Base-by-base conservation (phyloP, 2,888 invertebrate genomes). In the Glyphotaelius pellucidus region DNA sequence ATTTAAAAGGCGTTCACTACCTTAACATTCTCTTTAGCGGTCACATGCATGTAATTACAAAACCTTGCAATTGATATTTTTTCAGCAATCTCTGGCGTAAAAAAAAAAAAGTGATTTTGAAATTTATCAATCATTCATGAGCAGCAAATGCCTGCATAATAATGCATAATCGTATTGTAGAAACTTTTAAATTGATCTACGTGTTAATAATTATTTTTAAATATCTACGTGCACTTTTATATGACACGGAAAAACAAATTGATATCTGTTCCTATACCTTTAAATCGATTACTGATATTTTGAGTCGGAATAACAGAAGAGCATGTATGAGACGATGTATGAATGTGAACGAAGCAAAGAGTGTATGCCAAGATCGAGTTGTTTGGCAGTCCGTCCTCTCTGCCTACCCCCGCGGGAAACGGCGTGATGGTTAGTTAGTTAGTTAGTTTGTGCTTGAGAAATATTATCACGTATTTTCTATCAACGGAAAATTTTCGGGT, bases 21-120 rank as follows among this genome's bases (percentile, higher is more conserved):
- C 25, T 25, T 67, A 25, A 67, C 67, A 67, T 67, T 67, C 67
- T 31, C 32, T 35, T 31, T 35, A 32, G 83, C 32, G 83, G 83
- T 83, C 83, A 83, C 11, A 83, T 35, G 83, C 83, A 38, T 83
- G 83, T 35, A 35, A 83, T 83, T 83, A 83, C 32, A 32, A 19
- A 32, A 32, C 83, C 83, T 83, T 83, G 83, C 32, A 35, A 83
- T 5, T 32, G 83, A 35, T 35, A 35, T 83, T 38, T 83, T 83
- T 35, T 35, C 32, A 32, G 25, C 25, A 15, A 7, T 83, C 83
- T 83, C 83, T 83, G 35, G 83, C 83, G 4, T 3, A 35, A 83
- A 25, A 35, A 19, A 83, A 32, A 25, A 83, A 83, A 83, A 19
- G 12, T 38, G 25, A 35, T 35, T 32, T 0, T 83, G 14, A 83